Base-by-base conservation (phyloP, 2,888 invertebrate species). In the Galerucella pusilla region DNA sequence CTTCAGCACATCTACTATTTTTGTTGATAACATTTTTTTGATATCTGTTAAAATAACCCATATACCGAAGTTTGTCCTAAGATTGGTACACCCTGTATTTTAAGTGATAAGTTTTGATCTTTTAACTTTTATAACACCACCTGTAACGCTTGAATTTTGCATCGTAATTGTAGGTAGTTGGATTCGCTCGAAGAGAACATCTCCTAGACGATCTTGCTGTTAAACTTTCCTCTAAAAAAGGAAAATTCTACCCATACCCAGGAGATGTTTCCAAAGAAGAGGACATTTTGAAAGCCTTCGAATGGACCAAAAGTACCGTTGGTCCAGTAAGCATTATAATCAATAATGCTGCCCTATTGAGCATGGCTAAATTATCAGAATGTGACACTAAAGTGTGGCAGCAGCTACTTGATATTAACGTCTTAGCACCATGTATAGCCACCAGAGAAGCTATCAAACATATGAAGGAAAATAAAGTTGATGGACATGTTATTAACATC, bases 331-430 rank as follows among this genome's bases (percentile, higher is more conserved):
- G 86, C 65, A 83, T 87, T 49, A 79, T 88, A 28, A 81, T 88
- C 5, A 88, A 88, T 75, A 87, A 87, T 75, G 87, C 87, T n/a
- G 88, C 86, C 10, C 5, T 84, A 6, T 3, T 71, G 1, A 73
- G 68, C 35, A 3, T 67, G 0, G 81, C 78, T 11, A 75, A 73
- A 45, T 75, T 86, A 25, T 74, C 77, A 35, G 81, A 85, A 80
- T 79, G 78, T 1, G 68, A 78, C 28, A 77, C 79, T 2, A 76
- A 79, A 57, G 65, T 63, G 1, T 83, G 80, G 82, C 71, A 68
- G 45, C 59, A 77, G 35, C 65, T 75, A 25, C 52, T 80, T 5
- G 75, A 80, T 68, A 71, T 78, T 0, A 79, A 80, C 46, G 74
- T 80, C 5, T 25, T 80, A 11, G 79, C 76, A 14, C 16, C 72